phyloP scores from a whole-genome alignment of 2,113 vertebrate genomes.

The Garra rufa region DNA sequence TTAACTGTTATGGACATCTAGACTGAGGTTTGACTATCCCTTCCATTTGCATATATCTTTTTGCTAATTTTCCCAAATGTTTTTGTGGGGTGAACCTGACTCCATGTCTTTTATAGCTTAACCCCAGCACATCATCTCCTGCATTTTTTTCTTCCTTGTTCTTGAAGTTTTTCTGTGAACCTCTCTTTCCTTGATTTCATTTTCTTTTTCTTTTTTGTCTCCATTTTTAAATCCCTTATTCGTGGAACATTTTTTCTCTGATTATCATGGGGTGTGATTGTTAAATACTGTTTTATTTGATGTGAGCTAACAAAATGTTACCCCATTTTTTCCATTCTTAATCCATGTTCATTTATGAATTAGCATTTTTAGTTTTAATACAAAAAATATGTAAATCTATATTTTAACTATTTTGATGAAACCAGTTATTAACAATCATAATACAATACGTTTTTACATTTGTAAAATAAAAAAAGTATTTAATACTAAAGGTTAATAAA shows the following conservation, averaged over 20 bases:
- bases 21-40: constrained; percentile 32
- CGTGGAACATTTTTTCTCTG: neutral
- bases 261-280: neutral
- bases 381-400: neutral
- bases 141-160: constrained; percentile 20
- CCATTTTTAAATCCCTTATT: constrained; percentile 1
- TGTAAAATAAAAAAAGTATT: neutral
- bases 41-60: constrained; percentile 20
- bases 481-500: too few relatives aligned
- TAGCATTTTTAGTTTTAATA: neutral
- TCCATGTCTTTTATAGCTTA: neutral
- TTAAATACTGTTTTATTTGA: constrained; percentile 12
- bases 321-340: neutral
- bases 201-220: neutral
- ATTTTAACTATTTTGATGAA: neutral
- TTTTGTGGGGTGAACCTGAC: constrained; percentile 24
- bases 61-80: constrained; percentile 14
- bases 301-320: constrained; percentile 22
- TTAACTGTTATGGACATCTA: constrained; percentile 31
- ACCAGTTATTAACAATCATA: neutral
- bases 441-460: neutral
- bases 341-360: neutral
- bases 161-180: neutral
- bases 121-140: constrained; percentile 20
- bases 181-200: neutral